phyloP scores from a whole-genome alignment of 2,888 invertebrate genomes.

The Abrostola triplasia region DNA sequence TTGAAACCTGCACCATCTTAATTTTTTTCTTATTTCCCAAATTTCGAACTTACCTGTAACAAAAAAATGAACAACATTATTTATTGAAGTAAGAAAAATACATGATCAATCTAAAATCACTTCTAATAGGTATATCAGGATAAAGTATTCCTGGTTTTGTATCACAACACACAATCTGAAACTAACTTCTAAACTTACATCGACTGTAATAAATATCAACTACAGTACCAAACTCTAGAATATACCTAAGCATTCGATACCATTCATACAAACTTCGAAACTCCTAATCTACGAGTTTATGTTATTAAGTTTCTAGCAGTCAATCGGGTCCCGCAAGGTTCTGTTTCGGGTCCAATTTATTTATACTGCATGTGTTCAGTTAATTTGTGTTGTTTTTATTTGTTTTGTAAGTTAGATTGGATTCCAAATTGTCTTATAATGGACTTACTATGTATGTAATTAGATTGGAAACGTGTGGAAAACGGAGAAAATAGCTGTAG shows the following conservation, averaged over 20 bases:
- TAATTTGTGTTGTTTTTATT: conserved; percentile 22
- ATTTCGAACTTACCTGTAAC: too few relatives aligned
- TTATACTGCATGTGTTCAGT: background rate
- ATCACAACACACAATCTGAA: too few relatives aligned
- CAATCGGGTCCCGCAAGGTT: conserved; percentile 9
- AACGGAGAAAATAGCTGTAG: background rate
- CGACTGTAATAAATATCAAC: background rate
- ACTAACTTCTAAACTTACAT: background rate
- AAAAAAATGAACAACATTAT: too few relatives aligned
- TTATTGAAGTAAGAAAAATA: too few relatives aligned
- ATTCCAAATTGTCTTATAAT: conserved; percentile 14
- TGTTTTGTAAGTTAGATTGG: conserved; percentile 38
- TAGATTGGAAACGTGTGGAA: conserved; percentile 1
- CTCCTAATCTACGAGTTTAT: background rate
- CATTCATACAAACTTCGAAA: conserved; percentile 4
- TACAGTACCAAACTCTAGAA: background rate
- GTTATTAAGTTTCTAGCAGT: conserved; percentile 7
- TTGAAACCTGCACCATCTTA: too few relatives aligned
- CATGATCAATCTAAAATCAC: too few relatives aligned
- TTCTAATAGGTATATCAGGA: too few relatives aligned
- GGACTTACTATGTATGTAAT: background rate
- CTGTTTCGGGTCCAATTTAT: conserved; percentile 16
- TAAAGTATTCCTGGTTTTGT: too few relatives aligned
- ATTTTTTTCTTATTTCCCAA: too few relatives aligned
- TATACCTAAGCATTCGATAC: background rate